A percentile compares a stretch with the other conserved stretches of the same genome.
phyloP scores from a whole-genome alignment of 2,888 invertebrate genomes.

The Leistus spinibarbis region DNA sequence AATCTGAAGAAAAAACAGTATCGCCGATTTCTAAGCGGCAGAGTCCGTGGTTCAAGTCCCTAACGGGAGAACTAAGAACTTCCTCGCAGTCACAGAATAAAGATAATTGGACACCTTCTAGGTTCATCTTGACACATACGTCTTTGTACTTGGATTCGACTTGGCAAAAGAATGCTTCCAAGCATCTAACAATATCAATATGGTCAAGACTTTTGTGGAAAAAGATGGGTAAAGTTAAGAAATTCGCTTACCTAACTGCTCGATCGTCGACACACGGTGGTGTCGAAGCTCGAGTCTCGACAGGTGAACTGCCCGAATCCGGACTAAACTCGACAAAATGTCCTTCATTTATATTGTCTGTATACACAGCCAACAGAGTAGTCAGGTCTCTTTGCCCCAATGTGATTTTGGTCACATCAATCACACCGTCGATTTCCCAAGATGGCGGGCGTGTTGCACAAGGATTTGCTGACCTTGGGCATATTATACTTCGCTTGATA shows the following conservation, averaged over 20 bases:
- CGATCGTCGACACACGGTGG: conserved; percentile 17
- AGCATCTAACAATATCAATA: conserved; percentile 55
- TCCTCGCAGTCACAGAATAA: conserved; percentile 78
- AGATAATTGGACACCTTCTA: conserved; percentile 74
- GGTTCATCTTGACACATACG: conserved; percentile 63
- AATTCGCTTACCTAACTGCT: conserved; percentile 8
- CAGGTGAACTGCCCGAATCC: conserved; percentile 43
- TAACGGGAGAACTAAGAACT: conserved; percentile 74
- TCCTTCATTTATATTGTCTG: conserved; percentile 71
- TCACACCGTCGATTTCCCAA: conserved; percentile 68
- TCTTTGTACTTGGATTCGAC: conserved; percentile 70
- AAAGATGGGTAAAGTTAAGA: background rate
- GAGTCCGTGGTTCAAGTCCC: conserved; percentile 73
- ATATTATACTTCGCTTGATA: conserved; percentile 68
- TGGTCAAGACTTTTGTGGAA: background rate
- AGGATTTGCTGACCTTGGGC: conserved; percentile 52
- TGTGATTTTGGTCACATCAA: conserved; percentile 71
- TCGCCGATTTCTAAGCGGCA: conserved; percentile 74
- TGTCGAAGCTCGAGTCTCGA: background rate
- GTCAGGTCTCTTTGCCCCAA: conserved; percentile 78
- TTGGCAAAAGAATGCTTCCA: conserved; percentile 76
- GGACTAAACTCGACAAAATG: conserved; percentile 60
- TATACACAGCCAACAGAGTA: conserved; percentile 72
- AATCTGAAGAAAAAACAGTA: conserved; percentile 66
- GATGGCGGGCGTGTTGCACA: conserved; percentile 43